Conservation (phyloP, 2,797 vertebrate species). For the Coilia nasus region DNA sequence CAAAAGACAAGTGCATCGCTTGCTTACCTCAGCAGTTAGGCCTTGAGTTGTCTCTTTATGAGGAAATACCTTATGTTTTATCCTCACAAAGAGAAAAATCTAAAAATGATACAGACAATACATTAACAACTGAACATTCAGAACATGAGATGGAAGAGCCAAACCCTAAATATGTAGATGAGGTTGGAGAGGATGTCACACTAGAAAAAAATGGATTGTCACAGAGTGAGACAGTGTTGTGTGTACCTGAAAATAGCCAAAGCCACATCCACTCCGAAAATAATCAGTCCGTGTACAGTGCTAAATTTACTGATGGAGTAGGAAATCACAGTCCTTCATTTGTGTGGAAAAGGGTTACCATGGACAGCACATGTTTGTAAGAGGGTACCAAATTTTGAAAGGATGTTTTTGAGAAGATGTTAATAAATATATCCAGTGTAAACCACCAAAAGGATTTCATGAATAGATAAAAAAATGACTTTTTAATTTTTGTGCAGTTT, state of each 20-base stretch:
- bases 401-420: not conserved
- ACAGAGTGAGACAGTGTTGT: not conserved
- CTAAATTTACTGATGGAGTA: not conserved
- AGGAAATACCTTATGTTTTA: not conserved
- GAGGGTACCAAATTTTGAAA: too few species aligned
- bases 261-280: not conserved
- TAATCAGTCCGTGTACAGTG: not conserved
- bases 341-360: not conserved
- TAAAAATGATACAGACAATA: not conserved
- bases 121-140: not conserved
- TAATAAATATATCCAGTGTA: too few species aligned
- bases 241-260: not conserved
- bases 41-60: conserved; percentile 1
- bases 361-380: conserved; percentile 11
- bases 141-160: not conserved
- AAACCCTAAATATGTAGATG: not conserved
- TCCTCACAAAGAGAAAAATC: not conserved
- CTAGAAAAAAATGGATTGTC: not conserved
- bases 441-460: too few species aligned
- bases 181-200: not conserved
- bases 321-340: not conserved
- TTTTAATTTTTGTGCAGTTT: too few species aligned
- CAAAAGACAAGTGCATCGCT: not conserved
- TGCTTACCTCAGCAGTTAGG: not conserved
- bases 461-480: too few species aligned